phyloP scores from a whole-genome alignment of 2,113 vertebrate genomes.

The Xiphias gladius region DNA sequence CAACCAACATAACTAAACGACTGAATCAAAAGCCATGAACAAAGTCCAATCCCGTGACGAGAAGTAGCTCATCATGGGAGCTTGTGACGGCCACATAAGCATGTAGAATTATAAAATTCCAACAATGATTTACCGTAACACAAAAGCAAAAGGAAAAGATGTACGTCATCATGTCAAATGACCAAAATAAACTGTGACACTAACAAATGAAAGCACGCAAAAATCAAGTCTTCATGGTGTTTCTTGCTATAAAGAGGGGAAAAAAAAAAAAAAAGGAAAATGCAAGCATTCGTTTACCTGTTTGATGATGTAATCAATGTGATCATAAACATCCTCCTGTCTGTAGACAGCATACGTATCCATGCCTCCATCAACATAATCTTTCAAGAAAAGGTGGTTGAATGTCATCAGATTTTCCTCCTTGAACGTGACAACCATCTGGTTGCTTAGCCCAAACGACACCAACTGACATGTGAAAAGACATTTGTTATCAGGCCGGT shows the following conservation, averaged over 20 bases:
- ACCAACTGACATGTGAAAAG: conserved; percentile 86
- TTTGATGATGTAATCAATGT: conserved; percentile 88
- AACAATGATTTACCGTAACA: conserved; percentile 50
- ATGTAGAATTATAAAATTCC: conserved; percentile 15
- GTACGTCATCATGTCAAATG: neutral
- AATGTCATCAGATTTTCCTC: conserved; percentile 93
- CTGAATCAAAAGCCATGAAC: conserved; percentile 16
- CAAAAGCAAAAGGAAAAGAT: conserved; percentile 17
- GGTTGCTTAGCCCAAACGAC: conserved; percentile 93
- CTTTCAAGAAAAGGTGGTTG: conserved; percentile 93
- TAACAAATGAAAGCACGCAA: neutral
- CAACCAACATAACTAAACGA: neutral
- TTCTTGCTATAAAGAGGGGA: neutral
- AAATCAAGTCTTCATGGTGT: neutral
- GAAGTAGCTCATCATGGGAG: neutral
- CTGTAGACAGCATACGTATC: conserved; percentile 90
- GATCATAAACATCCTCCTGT: conserved; percentile 89
- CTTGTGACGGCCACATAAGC: neutral
- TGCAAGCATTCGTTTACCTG: conserved; percentile 79
- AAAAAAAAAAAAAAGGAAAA: neutral
- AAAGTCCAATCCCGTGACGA: conserved; percentile 60
- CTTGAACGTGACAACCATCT: conserved; percentile 95
- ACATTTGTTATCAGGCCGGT: neutral
- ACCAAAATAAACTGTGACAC: neutral
- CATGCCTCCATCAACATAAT: conserved; percentile 84